Percentiles rank a stretch among this genome's conserved stretches.
Evolutionary conservation across 2,888 invertebrate species (phyloP).

Genomic region (Lasioglossum leucozonium): DNA sequence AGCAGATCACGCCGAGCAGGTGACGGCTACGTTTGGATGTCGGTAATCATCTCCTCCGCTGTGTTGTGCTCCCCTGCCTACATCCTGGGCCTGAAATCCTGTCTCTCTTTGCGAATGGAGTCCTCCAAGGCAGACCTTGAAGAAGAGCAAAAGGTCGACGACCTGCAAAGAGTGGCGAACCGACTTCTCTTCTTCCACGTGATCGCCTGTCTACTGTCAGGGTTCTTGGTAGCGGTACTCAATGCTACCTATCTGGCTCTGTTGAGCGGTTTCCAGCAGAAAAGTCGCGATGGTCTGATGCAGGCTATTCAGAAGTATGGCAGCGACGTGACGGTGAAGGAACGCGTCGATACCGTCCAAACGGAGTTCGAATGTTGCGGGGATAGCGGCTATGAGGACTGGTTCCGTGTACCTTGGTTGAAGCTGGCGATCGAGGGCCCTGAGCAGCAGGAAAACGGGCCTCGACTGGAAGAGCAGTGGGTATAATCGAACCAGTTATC

Average conservation of each 20-base stretch:
- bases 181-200: slow-evolving; percentile 64
- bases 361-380: slow-evolving; percentile 88
- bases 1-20: slow-evolving; percentile 50
- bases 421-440: slow-evolving; percentile 31
- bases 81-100: slow-evolving; percentile 55
- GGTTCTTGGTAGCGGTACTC: slow-evolving; percentile 52
- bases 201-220: slow-evolving; percentile 63
- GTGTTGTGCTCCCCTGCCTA: slow-evolving; percentile 64
- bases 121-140: slow-evolving; percentile 4
- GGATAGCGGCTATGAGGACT: slow-evolving; percentile 87
- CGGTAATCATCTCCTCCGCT: slow-evolving; percentile 50
- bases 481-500: slow-evolving; percentile 61
- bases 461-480: slow-evolving; percentile 60
- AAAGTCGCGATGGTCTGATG: slow-evolving; percentile 85
- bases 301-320: slow-evolving; percentile 87
- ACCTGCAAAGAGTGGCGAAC: slow-evolving; percentile 34
- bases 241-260: slow-evolving; percentile 57
- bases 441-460: slow-evolving; percentile 35
- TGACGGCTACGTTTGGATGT: slow-evolving; percentile 67
- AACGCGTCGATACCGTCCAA: slow-evolving; percentile 87
- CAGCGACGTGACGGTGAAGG: slow-evolving; percentile 86
- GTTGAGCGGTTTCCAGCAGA: slow-evolving; percentile 54
- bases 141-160: neutral
- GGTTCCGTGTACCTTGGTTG: slow-evolving; percentile 87
- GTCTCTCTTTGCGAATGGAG: slow-evolving; percentile 7